Evolutionary conservation across 2,888 invertebrate species (phyloP).

Genomic region (Sympetrum striolatum): DNA sequence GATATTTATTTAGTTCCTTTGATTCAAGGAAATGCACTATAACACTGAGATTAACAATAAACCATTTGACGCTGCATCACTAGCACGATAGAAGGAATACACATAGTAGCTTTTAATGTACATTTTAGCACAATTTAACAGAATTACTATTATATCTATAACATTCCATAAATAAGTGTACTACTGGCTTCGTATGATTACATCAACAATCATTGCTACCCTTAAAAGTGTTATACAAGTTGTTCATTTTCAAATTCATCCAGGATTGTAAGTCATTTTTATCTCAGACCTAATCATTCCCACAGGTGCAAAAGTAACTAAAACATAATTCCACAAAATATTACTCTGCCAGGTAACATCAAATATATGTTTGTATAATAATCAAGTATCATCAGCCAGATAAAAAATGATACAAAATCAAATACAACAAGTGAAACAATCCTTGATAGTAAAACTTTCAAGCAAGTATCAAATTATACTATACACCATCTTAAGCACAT

Average conservation of each 20-base stretch:
- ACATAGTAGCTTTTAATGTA: slow-evolving; percentile 14
- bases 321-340: neutral
- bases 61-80: neutral
- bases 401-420: neutral
- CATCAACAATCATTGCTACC: neutral
- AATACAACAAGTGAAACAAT: neutral
- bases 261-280: neutral
- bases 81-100: slow-evolving; percentile 14
- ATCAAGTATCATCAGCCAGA: neutral
- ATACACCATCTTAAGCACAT: neutral
- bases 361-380: neutral
- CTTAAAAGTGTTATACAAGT: slow-evolving; percentile 7
- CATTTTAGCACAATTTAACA: slow-evolving; percentile 23
- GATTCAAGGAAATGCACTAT: neutral
- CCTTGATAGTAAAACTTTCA: neutral
- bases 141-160: neutral
- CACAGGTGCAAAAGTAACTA: neutral
- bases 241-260: neutral
- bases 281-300: neutral
- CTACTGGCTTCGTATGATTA: neutral
- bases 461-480: neutral
- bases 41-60: slow-evolving; percentile 19
- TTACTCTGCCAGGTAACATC: neutral
- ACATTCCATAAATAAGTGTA: slow-evolving; percentile 18
- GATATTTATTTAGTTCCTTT: neutral